Conservation (phyloP, 2,797 vertebrate genomes). For the Macrochelys suwanniensis region DNA sequence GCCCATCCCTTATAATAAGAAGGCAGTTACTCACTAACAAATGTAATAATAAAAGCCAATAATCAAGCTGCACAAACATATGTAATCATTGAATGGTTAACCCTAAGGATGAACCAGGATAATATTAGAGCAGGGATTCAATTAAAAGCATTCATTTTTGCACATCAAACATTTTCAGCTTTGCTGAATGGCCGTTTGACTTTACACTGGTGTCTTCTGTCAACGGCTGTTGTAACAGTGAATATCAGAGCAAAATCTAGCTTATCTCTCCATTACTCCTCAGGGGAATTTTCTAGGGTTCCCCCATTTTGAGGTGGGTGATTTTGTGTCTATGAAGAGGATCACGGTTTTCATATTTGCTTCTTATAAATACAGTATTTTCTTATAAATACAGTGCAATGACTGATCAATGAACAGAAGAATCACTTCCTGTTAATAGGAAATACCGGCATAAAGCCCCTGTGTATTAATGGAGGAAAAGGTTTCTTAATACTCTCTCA, state of each 20-base stretch:
- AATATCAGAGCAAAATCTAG: slow-evolving; percentile 9
- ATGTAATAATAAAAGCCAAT: background rate
- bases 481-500: background rate
- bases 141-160: background rate
- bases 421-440: background rate
- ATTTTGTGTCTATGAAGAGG: background rate
- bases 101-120: background rate
- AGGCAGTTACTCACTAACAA: background rate
- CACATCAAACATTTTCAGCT: slow-evolving; percentile 7
- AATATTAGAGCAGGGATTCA: slow-evolving; percentile 24
- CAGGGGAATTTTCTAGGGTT: background rate
- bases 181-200: background rate
- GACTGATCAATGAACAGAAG: background rate
- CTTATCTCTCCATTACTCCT: background rate
- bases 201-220: background rate
- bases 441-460: background rate
- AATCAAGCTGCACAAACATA: background rate
- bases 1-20: background rate
- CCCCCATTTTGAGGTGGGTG: background rate
- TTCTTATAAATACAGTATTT: background rate
- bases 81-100: background rate
- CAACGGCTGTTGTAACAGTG: background rate
- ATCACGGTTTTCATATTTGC: background rate
- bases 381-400: background rate
- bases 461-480: background rate